phyloP scores from a whole-genome alignment of 1,140 invertebrate species.

The Microvelia longipes region DNA sequence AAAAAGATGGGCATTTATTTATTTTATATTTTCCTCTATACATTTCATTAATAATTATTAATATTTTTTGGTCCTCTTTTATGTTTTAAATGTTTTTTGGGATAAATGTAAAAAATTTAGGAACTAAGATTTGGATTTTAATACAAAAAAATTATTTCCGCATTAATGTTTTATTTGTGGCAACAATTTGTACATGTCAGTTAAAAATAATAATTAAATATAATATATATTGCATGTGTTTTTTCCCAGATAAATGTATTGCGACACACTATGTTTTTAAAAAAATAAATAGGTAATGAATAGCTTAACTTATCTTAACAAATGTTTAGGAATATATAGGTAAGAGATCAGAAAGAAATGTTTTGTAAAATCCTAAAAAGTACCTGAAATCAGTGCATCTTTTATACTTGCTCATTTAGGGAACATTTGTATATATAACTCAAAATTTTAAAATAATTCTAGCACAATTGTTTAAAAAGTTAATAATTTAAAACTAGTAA shows the following conservation, averaged over 20 bases:
- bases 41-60: neutral
- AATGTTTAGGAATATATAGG: neutral
- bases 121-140: slow-evolving; percentile 12
- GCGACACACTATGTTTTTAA: too few species aligned
- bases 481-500: neutral
- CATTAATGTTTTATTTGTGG: slow-evolving; percentile 16
- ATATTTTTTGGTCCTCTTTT: slow-evolving; percentile 3
- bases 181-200: slow-evolving; percentile 20
- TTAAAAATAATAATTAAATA: neutral
- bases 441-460: too few species aligned
- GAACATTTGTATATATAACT: neutral
- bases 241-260: too few species aligned
- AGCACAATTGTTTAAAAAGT: too few species aligned
- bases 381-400: neutral
- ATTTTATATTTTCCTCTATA: neutral
- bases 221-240: neutral
- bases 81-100: slow-evolving; percentile 10
- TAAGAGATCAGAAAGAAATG: slow-evolving; percentile 7
- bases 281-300: too few species aligned
- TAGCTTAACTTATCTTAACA: neutral
- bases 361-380: neutral
- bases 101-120: slow-evolving; percentile 9
- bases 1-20: slow-evolving; percentile 12
- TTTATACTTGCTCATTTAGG: neutral
- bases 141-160: slow-evolving; percentile 17